Percentiles rank a stretch among this genome's conserved stretches.
Evolutionary conservation across 1,140 invertebrate genomes (phyloP).

Genomic region (Eupeodes corollae): DNA sequence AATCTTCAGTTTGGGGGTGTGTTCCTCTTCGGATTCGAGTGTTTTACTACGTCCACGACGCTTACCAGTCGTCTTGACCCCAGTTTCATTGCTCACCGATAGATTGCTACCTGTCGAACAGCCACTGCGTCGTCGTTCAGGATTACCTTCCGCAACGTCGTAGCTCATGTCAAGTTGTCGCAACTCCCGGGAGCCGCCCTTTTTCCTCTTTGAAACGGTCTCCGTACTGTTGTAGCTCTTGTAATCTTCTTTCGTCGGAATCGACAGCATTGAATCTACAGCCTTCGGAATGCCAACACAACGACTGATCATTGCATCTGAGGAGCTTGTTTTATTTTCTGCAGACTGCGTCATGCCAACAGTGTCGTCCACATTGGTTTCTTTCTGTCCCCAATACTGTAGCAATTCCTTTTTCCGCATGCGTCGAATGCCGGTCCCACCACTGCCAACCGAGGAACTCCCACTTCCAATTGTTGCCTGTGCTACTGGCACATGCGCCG

Average conservation of each 20-base stretch:
- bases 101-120: constrained; percentile 35
- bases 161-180: constrained; percentile 28
- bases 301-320: constrained; percentile 36
- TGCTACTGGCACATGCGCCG: constrained; percentile 13
- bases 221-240: constrained; percentile 39
- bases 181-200: constrained; percentile 39
- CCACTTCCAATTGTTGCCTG: constrained; percentile 20
- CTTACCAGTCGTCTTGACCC: constrained; percentile 30
- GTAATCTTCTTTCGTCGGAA: constrained; percentile 73
- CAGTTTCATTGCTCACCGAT: constrained; percentile 18
- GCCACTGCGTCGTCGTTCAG: constrained; percentile 36
- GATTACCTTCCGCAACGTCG: neutral
- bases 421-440: constrained; percentile 52
- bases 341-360: constrained; percentile 33
- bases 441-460: constrained; percentile 42
- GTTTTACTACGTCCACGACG: constrained; percentile 33
- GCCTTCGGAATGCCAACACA: constrained; percentile 60
- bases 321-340: constrained; percentile 10
- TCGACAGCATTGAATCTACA: constrained; percentile 72
- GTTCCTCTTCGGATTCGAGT: constrained; percentile 37
- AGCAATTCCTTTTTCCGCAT: constrained; percentile 85
- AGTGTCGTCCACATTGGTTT: constrained; percentile 72
- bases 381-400: constrained; percentile 69
- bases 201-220: constrained; percentile 18
- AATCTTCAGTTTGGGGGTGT: constrained; percentile 68